Base-by-base conservation (phyloP, 2,797 vertebrate species). In the Psittacula echo region DNA sequence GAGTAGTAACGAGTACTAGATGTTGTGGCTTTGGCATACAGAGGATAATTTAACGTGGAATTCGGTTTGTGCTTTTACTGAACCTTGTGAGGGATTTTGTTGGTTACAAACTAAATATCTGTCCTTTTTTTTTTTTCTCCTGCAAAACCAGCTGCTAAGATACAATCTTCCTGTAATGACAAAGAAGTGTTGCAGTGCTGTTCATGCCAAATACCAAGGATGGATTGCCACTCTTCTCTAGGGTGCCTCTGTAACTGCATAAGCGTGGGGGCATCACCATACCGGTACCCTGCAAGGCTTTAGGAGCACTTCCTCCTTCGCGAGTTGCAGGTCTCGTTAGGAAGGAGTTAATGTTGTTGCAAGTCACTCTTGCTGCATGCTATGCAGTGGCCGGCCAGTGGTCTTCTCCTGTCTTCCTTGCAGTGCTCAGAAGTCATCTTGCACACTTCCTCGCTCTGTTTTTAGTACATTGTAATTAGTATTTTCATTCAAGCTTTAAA, bases 21-120 rank as follows among this genome's bases (percentile, higher is more conserved):
- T 86, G 62, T 70, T 96, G 91, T 95, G 94, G 96, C 91, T 96
- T 97, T 97, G 95, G 96, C 92, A 89, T 48, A 68, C 66, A 41
- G 75, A 88, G 87, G 79, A 79, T 75, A 97, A 96, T 96, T 92
- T 88, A 93, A 83, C 27, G 5, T 94, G 87, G 87, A 95, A 95
- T 94, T 97, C 64, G 32, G 86, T 97, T 98, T 97, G 90, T 26
- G 47, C 94, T 97, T 94, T 62, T 62, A 54, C 77, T 93, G 95
- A 76, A 90, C 76, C 67, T 95, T 67, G 9, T 83, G 76, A 93
- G 76, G 84, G 84, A 89, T 90, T 85, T 75, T 76, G 48, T 84
- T 79, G 75, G 90, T 81, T 94, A 66, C 89, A 86, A 94, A 68
- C 48, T 66, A 82, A 95, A 70, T 71, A 75, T 87, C 88, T 64